Base-by-base conservation (phyloP, 2,797 vertebrate species). In the Synanceia verrucosa region DNA sequence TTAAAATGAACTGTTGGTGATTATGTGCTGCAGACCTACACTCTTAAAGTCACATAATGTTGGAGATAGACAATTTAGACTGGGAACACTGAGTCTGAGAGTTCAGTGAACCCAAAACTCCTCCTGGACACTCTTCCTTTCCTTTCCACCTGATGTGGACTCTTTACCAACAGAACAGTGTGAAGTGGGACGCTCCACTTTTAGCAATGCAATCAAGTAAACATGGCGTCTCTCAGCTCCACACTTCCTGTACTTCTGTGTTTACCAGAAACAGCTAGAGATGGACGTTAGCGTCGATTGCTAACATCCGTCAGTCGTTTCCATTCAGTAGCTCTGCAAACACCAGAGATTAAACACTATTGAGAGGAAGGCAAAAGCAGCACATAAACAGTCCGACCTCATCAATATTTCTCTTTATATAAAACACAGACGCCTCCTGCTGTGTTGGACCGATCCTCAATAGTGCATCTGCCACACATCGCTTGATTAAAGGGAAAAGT, bases 221-320 rank as follows among this genome's bases (percentile, higher is more conserved):
- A 76, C 39, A 66, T 21, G 3, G 16, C 0, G 24, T 56, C 70
- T 65, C 55, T 4, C 24, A 44, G 63, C 64, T 41, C 58, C 34
- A 58, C 47, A 51, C n/a, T n/a, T n/a, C n/a, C n/a, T 28, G 16
- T 29, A 26, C 6, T 34, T 55, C 62, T 51, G 47, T 50, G 19
- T 64, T 51, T 48, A 3, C n/a, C 36, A 48, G 12, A 16, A 7
- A 53, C 43, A 26, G 47, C 9, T n/a, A 48, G 37, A 52, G 41
- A 66, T 31, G 26, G 76, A 62, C 29, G 33, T 62, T 64, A 41
- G 50, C 65, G 56, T 50, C 64, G 70, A 63, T 60, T 81, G 67
- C 67, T 75, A 76, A 81, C 74, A 78, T 82, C 85, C 70, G 73
- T 86, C 68, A 88, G 71, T 75, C 78, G 68, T 76, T 79, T 50